A percentile compares a stretch with the other conserved stretches of the same genome.
phyloP scores from a whole-genome alignment of 2,113 vertebrate species.

The Nasalis larvatus region DNA sequence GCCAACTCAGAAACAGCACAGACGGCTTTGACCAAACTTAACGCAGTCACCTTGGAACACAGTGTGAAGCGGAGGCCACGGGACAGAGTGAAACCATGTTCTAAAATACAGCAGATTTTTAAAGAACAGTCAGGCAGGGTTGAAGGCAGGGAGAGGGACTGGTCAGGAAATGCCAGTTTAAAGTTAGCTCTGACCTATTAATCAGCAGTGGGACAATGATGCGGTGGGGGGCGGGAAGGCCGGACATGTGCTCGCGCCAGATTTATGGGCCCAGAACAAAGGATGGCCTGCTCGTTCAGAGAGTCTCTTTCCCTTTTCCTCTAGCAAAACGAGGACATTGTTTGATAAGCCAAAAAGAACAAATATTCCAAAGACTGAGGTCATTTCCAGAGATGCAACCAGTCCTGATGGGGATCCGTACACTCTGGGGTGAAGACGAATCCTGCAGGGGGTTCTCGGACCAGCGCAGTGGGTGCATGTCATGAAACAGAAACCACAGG shows the following conservation, averaged over 20 bases:
- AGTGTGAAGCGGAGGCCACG: neutral
- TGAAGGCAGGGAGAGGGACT: slow-evolving; percentile 59
- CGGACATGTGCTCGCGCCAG: slow-evolving; percentile 80
- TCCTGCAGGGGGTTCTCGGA: neutral
- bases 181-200: slow-evolving; percentile 83
- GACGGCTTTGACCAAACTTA: neutral
- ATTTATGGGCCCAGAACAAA: slow-evolving; percentile 85
- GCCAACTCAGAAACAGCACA: neutral
- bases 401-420: neutral
- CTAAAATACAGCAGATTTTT: slow-evolving; percentile 22
- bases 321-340: slow-evolving; percentile 79
- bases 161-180: slow-evolving; percentile 82
- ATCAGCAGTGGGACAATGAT: slow-evolving; percentile 84
- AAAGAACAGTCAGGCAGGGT: neutral
- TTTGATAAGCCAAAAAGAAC: slow-evolving; percentile 79
- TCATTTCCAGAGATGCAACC: slow-evolving; percentile 79
- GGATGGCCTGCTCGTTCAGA: slow-evolving; percentile 76
- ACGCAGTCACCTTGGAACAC: neutral
- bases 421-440: neutral
- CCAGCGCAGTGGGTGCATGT: accelerated
- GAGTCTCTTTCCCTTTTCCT: slow-evolving; percentile 85
- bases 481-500: neutral
- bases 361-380: slow-evolving; percentile 74
- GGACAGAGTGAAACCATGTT: slow-evolving; percentile 43
- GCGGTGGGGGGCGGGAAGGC: slow-evolving; percentile 80